These are phyloP conservation scores for Heliconius nattereri DNA, from an alignment of 1,140 invertebrate species.

Conservation along the genomic window DNA sequence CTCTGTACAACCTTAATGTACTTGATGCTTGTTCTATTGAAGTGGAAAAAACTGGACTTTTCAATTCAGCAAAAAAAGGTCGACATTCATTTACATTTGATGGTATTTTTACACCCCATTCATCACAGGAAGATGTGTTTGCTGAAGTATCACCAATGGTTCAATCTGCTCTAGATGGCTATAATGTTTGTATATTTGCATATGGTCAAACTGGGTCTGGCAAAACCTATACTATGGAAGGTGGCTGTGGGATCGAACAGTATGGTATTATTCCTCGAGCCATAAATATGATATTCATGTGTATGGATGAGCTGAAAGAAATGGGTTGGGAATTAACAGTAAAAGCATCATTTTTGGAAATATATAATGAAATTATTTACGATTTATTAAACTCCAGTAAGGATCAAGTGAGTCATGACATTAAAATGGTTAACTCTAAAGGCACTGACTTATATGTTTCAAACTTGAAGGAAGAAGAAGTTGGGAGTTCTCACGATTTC, in stretches of 20 bases:
- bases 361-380: conserved; percentile 93
- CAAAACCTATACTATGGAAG: conserved; percentile 94
- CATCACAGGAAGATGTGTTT: conserved; percentile 86
- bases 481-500: conserved; percentile 85
- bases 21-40: conserved; percentile 86
- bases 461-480: conserved; percentile 86
- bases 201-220: conserved; percentile 98
- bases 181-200: conserved; percentile 97
- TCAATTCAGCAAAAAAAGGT: conserved; percentile 75
- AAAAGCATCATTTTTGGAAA: conserved; percentile 93
- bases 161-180: conserved; percentile 94
- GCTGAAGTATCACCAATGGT: conserved; percentile 86
- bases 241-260: conserved; percentile 80
- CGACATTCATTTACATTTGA: conserved; percentile 89
- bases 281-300: conserved; percentile 89
- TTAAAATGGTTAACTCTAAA: conserved; percentile 86
- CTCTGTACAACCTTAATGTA: conserved; percentile 83
- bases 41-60: conserved; percentile 83
- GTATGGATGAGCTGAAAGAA: conserved; percentile 86
- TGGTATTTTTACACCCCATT: conserved; percentile 88
- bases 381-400: conserved; percentile 87
- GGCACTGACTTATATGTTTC: conserved; percentile 88
- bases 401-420: conserved; percentile 83
- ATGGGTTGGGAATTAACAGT: conserved; percentile 90
- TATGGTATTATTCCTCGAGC: conserved; percentile 91